Percentiles rank a stretch among this genome's conserved stretches.
Conservation (phyloP, 2,888 invertebrate species). For the Melinaea menophilus region DNA sequence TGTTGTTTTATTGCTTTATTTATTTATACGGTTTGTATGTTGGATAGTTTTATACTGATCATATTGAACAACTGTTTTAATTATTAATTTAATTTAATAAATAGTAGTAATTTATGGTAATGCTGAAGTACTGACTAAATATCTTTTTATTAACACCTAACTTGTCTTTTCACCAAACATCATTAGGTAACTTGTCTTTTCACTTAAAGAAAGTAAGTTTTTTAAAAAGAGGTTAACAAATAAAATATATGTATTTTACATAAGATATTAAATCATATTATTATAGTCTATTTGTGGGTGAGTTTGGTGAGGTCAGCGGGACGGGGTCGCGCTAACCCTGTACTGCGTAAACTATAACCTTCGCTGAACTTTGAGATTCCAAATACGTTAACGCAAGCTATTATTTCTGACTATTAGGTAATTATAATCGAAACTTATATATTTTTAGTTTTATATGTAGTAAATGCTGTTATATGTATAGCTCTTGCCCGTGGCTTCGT, state of each 20-base stretch:
- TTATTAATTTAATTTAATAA: constrained; percentile 37
- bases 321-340: constrained; percentile 44
- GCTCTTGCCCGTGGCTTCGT: too few relatives aligned
- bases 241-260: not conserved
- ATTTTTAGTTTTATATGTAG: too few relatives aligned
- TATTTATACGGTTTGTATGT: not conserved
- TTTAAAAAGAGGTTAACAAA: too few relatives aligned
- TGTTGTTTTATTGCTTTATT: not conserved
- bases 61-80: constrained; percentile 18
- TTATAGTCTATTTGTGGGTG: not conserved
- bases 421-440: too few relatives aligned
- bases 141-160: not conserved
- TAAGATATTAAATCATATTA: not conserved
- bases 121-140: not conserved
- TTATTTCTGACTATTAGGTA: not conserved
- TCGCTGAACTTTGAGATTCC: constrained; percentile 5
- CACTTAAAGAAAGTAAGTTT: too few relatives aligned
- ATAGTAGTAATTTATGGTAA: constrained; percentile 43
- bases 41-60: not conserved
- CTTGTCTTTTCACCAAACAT: too few relatives aligned
- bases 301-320: constrained; percentile 55
- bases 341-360: constrained; percentile 27
- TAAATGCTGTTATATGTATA: too few relatives aligned
- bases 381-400: not conserved
- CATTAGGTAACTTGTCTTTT: too few relatives aligned